phyloP scores from a whole-genome alignment of 1,140 invertebrate species.

The Atta cephalotes region DNA sequence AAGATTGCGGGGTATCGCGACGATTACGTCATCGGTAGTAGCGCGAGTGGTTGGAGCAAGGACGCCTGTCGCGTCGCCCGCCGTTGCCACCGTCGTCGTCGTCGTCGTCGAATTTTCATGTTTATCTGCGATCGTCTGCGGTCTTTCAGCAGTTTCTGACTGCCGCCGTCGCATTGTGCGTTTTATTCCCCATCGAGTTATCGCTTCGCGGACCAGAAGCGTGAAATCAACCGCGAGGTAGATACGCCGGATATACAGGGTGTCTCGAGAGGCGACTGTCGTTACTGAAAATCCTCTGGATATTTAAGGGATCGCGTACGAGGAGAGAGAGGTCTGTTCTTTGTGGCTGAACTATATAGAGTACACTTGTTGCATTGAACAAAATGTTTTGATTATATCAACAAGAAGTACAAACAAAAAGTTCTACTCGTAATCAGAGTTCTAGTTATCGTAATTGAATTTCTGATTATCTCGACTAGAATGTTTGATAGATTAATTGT shows the following conservation, averaged over 20 bases:
- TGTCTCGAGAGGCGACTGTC: neutral
- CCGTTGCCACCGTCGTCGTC: constrained; percentile 66
- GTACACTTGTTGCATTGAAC: no score
- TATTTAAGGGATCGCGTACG: neutral
- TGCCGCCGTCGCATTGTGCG: neutral
- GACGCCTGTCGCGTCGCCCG: constrained; percentile 78
- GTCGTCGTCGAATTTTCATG: constrained; percentile 64
- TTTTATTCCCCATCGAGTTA: constrained; percentile 40
- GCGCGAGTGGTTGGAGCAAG: constrained; percentile 79
- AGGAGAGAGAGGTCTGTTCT: neutral
- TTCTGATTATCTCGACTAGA: no score
- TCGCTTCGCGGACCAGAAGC: constrained; percentile 22
- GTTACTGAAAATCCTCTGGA: neutral
- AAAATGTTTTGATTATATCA: no score
- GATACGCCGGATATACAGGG: constrained; percentile 30
- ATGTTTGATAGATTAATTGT: no score
- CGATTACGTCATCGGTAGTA: constrained; percentile 84
- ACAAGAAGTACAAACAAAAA: no score
- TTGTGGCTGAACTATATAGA: no score
- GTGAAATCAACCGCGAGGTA: constrained; percentile 24
- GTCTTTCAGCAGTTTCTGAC: constrained; percentile 43
- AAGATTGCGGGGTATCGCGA: constrained; percentile 85
- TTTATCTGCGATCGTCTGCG: constrained; percentile 65
- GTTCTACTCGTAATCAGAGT: no score
- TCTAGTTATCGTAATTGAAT: no score